A percentile compares a stretch with the other conserved stretches of the same genome.
phyloP scores from a whole-genome alignment of 2,888 invertebrate genomes.

The Mesopsocus fuscifrons region DNA sequence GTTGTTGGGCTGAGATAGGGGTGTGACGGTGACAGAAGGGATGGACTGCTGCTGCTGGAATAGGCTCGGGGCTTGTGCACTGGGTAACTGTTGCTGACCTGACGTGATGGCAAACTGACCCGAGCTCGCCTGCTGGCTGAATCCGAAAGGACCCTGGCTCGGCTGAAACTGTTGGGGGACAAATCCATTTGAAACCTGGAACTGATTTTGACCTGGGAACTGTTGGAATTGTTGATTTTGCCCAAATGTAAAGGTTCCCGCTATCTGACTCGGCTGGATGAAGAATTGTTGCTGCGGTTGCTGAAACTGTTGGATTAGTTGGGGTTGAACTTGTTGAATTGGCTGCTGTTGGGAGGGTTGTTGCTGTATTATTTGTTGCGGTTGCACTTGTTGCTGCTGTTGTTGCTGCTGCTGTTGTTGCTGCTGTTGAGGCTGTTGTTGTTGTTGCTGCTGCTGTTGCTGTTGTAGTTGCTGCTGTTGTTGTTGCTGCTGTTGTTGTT shows the following conservation, averaged over 20 bases:
- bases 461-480: conserved; percentile 17
- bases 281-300: conserved; percentile 25
- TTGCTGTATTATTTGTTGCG: conserved; percentile 1
- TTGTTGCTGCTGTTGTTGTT: conserved; percentile 13
- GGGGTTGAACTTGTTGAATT: background rate
- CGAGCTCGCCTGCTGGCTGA: background rate
- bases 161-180: background rate
- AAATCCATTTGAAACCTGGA: no score
- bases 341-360: background rate
- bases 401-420: conserved; percentile 1
- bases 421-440: conserved; percentile 8
- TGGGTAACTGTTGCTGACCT: conserved; percentile 20
- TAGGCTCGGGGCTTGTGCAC: conserved; percentile 21
- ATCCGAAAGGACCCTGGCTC: background rate
- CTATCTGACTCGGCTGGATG: conserved; percentile 23
- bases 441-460: conserved; percentile 6
- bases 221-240: conserved; percentile 16
- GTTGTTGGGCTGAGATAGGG: background rate
- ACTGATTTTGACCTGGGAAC: conserved; percentile 12
- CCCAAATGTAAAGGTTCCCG: conserved; percentile 18
- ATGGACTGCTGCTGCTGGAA: conserved; percentile 20
- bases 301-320: conserved; percentile 17
- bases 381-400: background rate
- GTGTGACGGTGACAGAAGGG: background rate
- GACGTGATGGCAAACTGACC: background rate